Conservation (phyloP, 2,888 invertebrate species). For the Sphinx pinastri region DNA sequence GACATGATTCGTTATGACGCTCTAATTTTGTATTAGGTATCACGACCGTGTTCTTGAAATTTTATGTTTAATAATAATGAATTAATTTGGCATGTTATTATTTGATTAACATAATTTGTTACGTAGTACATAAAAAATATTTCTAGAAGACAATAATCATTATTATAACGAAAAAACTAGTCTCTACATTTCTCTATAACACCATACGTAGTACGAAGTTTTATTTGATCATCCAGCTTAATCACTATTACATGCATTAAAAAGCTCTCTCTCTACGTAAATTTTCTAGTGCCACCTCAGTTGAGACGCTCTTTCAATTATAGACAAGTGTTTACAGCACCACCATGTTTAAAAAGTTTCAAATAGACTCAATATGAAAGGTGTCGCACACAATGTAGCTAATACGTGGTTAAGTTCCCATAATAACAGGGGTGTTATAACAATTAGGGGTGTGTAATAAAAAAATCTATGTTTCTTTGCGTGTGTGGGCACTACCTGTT, state of each 20-base stretch:
- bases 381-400: conserved; percentile 34
- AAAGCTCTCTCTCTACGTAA: too few species aligned
- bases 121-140: background rate
- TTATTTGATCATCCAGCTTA: too few species aligned
- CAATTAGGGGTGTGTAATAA: conserved; percentile 54
- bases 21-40: background rate
- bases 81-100: too few species aligned
- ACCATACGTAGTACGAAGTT: too few species aligned
- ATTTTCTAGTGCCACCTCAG: too few species aligned
- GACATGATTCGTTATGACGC: conserved; percentile 3
- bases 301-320: background rate
- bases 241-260: too few species aligned
- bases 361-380: background rate
- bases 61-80: background rate
- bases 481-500: conserved; percentile 77
- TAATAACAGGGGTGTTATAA: conserved; percentile 36
- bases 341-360: too few species aligned
- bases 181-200: too few species aligned
- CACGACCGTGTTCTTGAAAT: too few species aligned
- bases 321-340: background rate
- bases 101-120: too few species aligned
- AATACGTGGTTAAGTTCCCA: conserved; percentile 51
- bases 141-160: too few species aligned
- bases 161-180: too few species aligned
- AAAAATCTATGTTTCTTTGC: conserved; percentile 56